Evolutionary conservation across 1,140 invertebrate genomes (phyloP).

Genomic region (Bradysia coprophila): DNA sequence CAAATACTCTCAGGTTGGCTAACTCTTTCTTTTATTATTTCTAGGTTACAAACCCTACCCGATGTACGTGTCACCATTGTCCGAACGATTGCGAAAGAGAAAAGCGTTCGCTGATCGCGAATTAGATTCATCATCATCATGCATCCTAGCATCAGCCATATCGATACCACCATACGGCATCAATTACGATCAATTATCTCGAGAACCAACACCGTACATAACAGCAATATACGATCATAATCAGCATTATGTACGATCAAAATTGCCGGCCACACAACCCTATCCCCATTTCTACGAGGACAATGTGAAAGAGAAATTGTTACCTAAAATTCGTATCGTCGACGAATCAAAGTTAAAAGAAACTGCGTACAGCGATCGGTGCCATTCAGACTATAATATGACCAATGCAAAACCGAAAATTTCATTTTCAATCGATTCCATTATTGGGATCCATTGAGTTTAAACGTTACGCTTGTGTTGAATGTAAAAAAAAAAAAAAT

Average conservation of each 20-base stretch:
- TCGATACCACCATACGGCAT: slow-evolving; percentile 5
- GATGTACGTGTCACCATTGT: slow-evolving; percentile 15
- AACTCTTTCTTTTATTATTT: neutral
- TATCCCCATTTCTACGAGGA: neutral
- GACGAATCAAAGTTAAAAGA: slow-evolving; percentile 17
- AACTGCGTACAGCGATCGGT: slow-evolving; percentile 17
- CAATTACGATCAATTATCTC: slow-evolving; percentile 3
- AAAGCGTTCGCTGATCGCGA: slow-evolving; percentile 33
- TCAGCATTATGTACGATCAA: neutral
- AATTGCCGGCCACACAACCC: slow-evolving; percentile 12
- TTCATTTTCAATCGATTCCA: slow-evolving; percentile 37
- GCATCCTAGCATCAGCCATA: too few relatives aligned
- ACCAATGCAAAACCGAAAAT: slow-evolving; percentile 24
- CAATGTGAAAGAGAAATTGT: slow-evolving; percentile 5
- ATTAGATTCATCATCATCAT: slow-evolving; percentile 22
- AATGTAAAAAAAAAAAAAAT: too few relatives aligned
- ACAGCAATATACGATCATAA: slow-evolving; percentile 1
- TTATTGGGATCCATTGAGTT: slow-evolving; percentile 28
- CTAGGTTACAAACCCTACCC: neutral
- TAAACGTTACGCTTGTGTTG: too few relatives aligned
- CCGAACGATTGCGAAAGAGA: slow-evolving; percentile 30
- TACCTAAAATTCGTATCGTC: slow-evolving; percentile 8
- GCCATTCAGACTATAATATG: slow-evolving; percentile 29
- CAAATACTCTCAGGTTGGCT: too few relatives aligned
- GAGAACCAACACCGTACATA: slow-evolving; percentile 5